A percentile compares a stretch with the other conserved stretches of the same genome.
These are phyloP conservation scores for Antheraea mylitta DNA, from an alignment of 1,140 invertebrate species.

Conservation along the genomic window DNA sequence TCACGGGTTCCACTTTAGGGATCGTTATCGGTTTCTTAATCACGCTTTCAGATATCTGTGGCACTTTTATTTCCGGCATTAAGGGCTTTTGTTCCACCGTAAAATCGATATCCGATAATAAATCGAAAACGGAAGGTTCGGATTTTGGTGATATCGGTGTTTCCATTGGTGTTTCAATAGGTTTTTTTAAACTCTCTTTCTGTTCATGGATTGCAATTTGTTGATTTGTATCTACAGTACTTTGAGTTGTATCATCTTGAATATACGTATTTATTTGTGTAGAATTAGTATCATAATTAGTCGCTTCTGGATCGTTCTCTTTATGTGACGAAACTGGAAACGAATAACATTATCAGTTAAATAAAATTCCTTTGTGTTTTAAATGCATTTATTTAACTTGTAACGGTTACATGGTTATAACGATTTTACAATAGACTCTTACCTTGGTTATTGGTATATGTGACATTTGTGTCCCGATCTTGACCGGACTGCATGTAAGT, in stretches of 20 bases:
- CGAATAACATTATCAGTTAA: slow-evolving; percentile 39
- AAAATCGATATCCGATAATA: slow-evolving; percentile 88
- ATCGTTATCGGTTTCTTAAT: slow-evolving; percentile 49
- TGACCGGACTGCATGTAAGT: slow-evolving; percentile 63
- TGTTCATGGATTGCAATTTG: not conserved
- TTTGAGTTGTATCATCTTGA: not conserved
- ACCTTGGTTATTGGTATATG: slow-evolving; percentile 60
- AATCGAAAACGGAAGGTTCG: slow-evolving; percentile 84
- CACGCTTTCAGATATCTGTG: slow-evolving; percentile 67
- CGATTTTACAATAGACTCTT: slow-evolving; percentile 38
- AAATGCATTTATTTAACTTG: slow-evolving; percentile 53
- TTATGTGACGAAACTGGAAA: slow-evolving; percentile 61
- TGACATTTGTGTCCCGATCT: slow-evolving; percentile 43
- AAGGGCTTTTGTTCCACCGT: slow-evolving; percentile 84
- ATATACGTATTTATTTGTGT: slow-evolving; percentile 4
- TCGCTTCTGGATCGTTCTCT: slow-evolving; percentile 36
- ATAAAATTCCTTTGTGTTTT: slow-evolving; percentile 55
- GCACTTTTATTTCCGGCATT: slow-evolving; percentile 81
- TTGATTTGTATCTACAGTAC: not conserved
- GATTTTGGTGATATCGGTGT: slow-evolving; percentile 27
- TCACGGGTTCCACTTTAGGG: slow-evolving; percentile 53
- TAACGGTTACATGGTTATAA: slow-evolving; percentile 31
- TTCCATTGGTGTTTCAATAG: slow-evolving; percentile 24
- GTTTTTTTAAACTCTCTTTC: slow-evolving; percentile 11
- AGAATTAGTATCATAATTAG: slow-evolving; percentile 25